phyloP scores from a whole-genome alignment of 1,140 invertebrate genomes.

The Harpegnathos saltator region DNA sequence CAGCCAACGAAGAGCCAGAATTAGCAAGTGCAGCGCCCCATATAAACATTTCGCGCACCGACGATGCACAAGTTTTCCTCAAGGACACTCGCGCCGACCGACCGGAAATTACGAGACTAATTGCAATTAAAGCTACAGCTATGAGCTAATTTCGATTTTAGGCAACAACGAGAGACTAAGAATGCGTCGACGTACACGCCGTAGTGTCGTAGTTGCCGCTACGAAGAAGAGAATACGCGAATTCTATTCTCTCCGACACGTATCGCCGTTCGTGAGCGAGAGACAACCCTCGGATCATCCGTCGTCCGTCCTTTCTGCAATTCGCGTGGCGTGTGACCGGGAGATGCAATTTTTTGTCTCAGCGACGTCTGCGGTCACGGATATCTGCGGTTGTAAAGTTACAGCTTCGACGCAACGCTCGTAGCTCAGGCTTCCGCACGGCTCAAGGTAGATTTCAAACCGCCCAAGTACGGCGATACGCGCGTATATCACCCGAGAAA shows the following conservation, averaged over 20 bases:
- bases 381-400: neutral
- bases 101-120: slow-evolving; percentile 29
- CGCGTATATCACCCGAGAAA: slow-evolving; percentile 39
- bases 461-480: slow-evolving; percentile 8
- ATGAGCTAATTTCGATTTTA: neutral
- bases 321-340: too few species aligned
- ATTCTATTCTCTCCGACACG: too few species aligned
- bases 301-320: too few species aligned
- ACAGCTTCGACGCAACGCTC: neutral
- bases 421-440: slow-evolving; percentile 7
- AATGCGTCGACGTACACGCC: too few species aligned
- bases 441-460: slow-evolving; percentile 31
- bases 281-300: too few species aligned
- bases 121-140: slow-evolving; percentile 7
- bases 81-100: slow-evolving; percentile 28
- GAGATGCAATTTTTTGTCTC: too few species aligned
- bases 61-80: slow-evolving; percentile 7
- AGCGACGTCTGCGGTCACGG: neutral
- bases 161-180: neutral
- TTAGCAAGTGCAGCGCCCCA: slow-evolving; percentile 50
- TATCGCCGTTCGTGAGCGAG: too few species aligned
- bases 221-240: neutral
- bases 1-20: slow-evolving; percentile 43
- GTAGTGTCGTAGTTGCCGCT: neutral
- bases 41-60: slow-evolving; percentile 23